Conservation (phyloP, 1,140 invertebrate genomes). For the Polypedilum pembai region DNA sequence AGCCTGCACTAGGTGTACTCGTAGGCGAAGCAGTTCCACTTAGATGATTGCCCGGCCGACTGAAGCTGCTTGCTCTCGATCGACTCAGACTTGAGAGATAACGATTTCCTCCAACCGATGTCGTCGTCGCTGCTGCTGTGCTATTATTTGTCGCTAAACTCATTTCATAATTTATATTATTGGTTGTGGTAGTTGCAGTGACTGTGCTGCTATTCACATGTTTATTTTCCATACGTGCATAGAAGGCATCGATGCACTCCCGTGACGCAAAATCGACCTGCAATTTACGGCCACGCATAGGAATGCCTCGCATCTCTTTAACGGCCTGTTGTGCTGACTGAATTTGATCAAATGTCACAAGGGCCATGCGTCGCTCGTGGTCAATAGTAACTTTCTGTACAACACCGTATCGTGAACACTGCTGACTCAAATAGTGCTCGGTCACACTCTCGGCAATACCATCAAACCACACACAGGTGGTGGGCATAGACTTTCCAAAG, state of each 20-base stretch:
- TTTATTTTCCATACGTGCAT: conserved; percentile 73
- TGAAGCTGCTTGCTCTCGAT: conserved; percentile 15
- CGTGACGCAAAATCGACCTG: conserved; percentile 91
- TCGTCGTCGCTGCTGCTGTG: neutral
- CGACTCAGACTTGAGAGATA: conserved; percentile 4
- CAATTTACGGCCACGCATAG: conserved; percentile 71
- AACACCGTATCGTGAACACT: conserved; percentile 68
- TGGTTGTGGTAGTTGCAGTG: conserved; percentile 31
- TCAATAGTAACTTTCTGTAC: conserved; percentile 70
- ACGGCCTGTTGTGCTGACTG: conserved; percentile 78
- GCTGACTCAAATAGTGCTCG: conserved; percentile 70
- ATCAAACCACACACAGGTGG: conserved; percentile 90
- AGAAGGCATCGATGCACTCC: conserved; percentile 80
- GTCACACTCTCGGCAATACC: conserved; percentile 72
- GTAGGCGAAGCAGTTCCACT: neutral
- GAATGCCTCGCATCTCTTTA: conserved; percentile 81
- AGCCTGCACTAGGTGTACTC: neutral
- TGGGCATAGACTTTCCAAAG: conserved; percentile 95
- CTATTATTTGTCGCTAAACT: conserved; percentile 30
- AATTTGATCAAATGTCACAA: conserved; percentile 87
- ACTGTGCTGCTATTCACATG: conserved; percentile 45
- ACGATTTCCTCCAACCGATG: neutral
- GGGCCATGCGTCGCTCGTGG: conserved; percentile 70
- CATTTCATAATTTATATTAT: conserved; percentile 32
- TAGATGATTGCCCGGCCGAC: neutral